These are phyloP conservation scores for Eurytoma californica DNA, from an alignment of 2,888 invertebrate species.

Conservation along the genomic window DNA sequence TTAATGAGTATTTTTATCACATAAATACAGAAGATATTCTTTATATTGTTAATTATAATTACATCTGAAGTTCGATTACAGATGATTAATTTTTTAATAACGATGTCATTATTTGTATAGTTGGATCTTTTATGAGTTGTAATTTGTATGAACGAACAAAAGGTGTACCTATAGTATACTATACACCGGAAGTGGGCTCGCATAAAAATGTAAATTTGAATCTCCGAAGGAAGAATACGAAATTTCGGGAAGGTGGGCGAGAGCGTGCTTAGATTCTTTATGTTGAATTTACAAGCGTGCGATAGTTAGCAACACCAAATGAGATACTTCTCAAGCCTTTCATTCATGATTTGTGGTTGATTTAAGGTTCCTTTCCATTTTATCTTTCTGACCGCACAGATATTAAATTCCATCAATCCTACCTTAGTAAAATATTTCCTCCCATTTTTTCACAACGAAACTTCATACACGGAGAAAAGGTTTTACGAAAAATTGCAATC, in stretches of 20 bases:
- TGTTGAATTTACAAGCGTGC: background rate
- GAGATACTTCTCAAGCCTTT: background rate
- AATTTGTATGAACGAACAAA: no score
- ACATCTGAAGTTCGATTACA: no score
- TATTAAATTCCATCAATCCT: background rate
- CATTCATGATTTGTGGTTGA: constrained; percentile 1
- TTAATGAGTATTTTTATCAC: no score
- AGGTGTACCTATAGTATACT: background rate
- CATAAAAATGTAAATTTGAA: constrained; percentile 37
- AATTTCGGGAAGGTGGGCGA: constrained; percentile 18
- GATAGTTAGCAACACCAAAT: background rate
- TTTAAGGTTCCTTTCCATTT: background rate
- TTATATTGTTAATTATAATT: no score
- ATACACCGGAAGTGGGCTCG: constrained; percentile 13
- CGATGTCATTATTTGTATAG: no score
- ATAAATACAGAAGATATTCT: no score
- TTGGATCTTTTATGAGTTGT: no score
- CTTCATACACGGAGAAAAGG: no score
- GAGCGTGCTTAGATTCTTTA: constrained; percentile 35
- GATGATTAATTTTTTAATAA: no score
- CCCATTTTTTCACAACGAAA: no score
- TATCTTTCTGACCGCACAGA: background rate
- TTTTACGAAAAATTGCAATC: no score
- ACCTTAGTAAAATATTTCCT: no score
- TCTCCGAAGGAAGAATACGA: constrained; percentile 18